Base-by-base conservation (phyloP, 2,113 vertebrate species). In the Pterocles burchelli region DNA sequence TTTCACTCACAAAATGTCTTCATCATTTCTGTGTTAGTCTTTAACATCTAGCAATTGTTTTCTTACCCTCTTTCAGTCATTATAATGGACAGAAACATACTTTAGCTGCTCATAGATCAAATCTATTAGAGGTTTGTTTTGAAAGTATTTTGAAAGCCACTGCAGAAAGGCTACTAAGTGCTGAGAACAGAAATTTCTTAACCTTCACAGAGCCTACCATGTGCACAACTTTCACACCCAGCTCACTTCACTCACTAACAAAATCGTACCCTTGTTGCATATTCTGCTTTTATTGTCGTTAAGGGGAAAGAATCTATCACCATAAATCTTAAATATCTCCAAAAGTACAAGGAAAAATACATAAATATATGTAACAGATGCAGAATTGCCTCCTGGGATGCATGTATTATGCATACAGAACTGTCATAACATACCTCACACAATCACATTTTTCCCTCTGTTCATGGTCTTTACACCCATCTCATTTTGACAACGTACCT, bases 361-460 rank as follows among this genome's bases (percentile, higher is more conserved):
- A 98, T 96, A 97, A 97, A 97, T 98, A 97, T 98, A 96, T 97
- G 90, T 97, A 98, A 98, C 97, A 98, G 97, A 97, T 98, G 98
- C 96, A 98, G 95, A 97, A 94, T 62, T 96, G 95, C 89, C 97
- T 98, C 96, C 89, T 96, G 97, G 96, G 97, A 98, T 96, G 95
- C 88, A 97, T 97, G 95, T 86, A 97, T 98, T 98, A 97, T 97
- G 97, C 95, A 97, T 96, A 95, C 85, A 93, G 96, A 96, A 78
- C 97, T 97, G 95, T 98, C 96, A 96, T 97, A 98, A 97, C 91
- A 93, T 96, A 89, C 57, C 54, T 96, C 93, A 91, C 76, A 83
- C 90, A 85, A 93, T 94, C 91, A 94, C 92, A 78, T 93, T 95
- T 96, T 96, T 98, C 94, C 89, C 80, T 84, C 93, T 95, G 75